Conservation (phyloP, 2,797 vertebrate genomes). For the Propithecus deckenii region DNA sequence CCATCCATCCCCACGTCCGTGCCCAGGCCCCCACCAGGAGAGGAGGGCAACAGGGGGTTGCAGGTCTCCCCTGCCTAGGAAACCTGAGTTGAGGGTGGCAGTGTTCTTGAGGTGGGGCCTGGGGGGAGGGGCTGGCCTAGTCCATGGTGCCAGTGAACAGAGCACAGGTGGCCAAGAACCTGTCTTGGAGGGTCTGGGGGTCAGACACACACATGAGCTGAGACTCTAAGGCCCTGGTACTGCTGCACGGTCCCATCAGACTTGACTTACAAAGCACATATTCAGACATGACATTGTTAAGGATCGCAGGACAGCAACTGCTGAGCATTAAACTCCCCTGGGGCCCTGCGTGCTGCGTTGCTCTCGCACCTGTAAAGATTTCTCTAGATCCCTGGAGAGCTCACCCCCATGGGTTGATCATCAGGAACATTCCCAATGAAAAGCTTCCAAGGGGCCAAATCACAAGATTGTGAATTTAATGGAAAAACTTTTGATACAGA, state of each 20-base stretch:
- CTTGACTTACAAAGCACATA: neutral
- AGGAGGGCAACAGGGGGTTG: neutral
- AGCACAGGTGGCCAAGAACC: neutral
- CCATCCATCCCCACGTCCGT: accelerated
- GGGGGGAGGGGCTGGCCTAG: neutral
- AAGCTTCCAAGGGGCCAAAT: neutral
- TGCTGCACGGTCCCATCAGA: neutral
- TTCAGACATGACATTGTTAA: neutral
- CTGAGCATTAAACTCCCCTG: accelerated
- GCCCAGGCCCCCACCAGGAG: no score
- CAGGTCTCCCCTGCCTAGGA: neutral
- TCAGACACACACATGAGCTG: neutral
- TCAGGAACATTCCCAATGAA: neutral
- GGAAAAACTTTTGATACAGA: neutral
- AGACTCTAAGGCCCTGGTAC: neutral
- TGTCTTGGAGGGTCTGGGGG: accelerated
- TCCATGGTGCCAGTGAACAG: neutral
- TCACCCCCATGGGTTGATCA: neutral
- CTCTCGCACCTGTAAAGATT: neutral
- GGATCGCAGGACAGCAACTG: no score
- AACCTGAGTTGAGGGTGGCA: neutral
- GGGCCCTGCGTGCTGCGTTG: accelerated
- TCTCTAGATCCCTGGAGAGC: neutral
- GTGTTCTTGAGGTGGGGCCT: neutral
- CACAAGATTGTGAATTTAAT: neutral